Conservation (phyloP, 1,140 invertebrate species). For the Drosophila pallidifrons region DNA sequence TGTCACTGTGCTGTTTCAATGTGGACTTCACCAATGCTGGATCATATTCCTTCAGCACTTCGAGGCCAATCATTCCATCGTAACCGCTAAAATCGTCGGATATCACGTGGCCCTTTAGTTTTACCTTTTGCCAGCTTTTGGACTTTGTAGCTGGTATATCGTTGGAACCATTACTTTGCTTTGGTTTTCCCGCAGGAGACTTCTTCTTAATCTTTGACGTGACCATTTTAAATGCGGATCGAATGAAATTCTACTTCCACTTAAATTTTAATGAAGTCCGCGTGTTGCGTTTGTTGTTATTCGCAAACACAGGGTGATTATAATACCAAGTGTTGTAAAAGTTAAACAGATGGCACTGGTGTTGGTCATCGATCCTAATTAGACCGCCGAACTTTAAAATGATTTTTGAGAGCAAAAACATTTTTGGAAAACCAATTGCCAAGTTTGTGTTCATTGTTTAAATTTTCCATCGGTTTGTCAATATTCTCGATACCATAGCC, state of each 20-base stretch:
- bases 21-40: slow-evolving; percentile 61
- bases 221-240: slow-evolving; percentile 9
- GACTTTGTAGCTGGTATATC: slow-evolving; percentile 12
- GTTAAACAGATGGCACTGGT: not conserved
- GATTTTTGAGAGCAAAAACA: not conserved
- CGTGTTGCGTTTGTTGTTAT: slow-evolving; percentile 63
- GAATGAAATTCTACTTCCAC: slow-evolving; percentile 9
- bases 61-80: slow-evolving; percentile 81
- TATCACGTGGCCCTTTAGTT: slow-evolving; percentile 82
- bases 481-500: too few relatives aligned
- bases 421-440: not conserved
- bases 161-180: not conserved
- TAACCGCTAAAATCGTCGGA: slow-evolving; percentile 74
- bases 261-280: slow-evolving; percentile 39
- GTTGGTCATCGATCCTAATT: slow-evolving; percentile 5
- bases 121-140: slow-evolving; percentile 77
- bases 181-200: slow-evolving; percentile 33
- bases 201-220: slow-evolving; percentile 35
- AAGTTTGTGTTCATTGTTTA: too few relatives aligned
- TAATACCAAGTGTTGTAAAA: slow-evolving; percentile 1
- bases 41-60: slow-evolving; percentile 82
- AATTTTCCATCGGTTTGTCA: too few relatives aligned
- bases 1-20: slow-evolving; percentile 24
- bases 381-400: slow-evolving; percentile 10
- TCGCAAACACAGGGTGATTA: slow-evolving; percentile 31